phyloP scores from a whole-genome alignment of 2,113 vertebrate species.

The Chaetorhynchus papuensis region DNA sequence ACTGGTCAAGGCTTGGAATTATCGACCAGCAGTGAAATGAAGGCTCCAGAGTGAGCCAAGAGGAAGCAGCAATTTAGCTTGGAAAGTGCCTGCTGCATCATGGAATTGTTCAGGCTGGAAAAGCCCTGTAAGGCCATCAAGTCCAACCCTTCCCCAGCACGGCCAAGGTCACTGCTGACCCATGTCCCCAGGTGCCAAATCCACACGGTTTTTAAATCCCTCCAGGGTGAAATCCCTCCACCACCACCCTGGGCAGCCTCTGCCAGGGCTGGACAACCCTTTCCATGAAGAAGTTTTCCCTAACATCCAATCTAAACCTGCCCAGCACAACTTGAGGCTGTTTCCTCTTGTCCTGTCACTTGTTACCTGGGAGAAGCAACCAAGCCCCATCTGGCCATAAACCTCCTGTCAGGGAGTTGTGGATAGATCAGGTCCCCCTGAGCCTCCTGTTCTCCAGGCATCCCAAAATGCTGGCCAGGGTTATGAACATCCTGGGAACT shows the following conservation, averaged over 20 bases:
- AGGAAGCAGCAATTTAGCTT: neutral
- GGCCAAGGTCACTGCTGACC: neutral
- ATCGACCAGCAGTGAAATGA: neutral
- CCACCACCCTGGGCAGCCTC: neutral
- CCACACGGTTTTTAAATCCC: neutral
- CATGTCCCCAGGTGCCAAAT: neutral
- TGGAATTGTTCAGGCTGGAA: neutral
- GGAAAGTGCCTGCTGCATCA: neutral
- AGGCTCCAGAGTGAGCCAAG: neutral
- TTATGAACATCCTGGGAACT: neutral
- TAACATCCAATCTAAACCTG: neutral
- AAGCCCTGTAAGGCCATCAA: neutral
- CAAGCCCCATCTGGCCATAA: neutral
- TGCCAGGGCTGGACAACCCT: neutral
- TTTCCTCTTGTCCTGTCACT: neutral
- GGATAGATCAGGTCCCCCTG: neutral
- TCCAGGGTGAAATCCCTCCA: neutral
- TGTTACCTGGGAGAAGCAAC: neutral
- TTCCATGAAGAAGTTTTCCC: neutral
- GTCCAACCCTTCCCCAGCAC: neutral
- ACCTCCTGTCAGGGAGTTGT: neutral
- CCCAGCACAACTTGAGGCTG: neutral
- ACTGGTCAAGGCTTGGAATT: neutral
- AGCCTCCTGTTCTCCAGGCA: neutral
- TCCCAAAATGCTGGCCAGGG: neutral